Evolutionary conservation across 2,113 vertebrate genomes (phyloP), one percentile per base, ranked within the genome.

Genomic region (Erinaceus europaeus): DNA sequence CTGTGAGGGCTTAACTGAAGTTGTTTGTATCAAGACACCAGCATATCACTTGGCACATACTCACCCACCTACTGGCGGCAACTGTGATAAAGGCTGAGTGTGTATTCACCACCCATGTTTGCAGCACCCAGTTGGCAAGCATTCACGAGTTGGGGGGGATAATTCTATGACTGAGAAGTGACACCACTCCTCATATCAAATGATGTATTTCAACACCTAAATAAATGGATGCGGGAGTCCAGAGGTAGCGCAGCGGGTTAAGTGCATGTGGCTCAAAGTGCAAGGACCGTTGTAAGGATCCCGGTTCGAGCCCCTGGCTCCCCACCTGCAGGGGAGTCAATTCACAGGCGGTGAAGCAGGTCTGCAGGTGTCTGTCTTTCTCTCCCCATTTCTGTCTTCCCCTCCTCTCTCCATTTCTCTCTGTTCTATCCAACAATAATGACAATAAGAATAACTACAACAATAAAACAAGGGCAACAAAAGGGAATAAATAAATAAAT

Each of bases 1-100:
- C 34, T 86, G 42, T 76, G 84, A 89, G 23, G 62, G 89, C n/a
- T 86, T 64, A 65, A 91, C 61, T 71, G 11, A 76, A 69, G 67
- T 14, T 21, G 23, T 62, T 5, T 62, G 2, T n/a, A 27, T 12
- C 44, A 55, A 82, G 23, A n/a, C 38, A 42, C 0, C 0, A 62
- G 29, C 29, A 55, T 5, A 69, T 44, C 67, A 18, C 34, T 23
- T 64, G 48, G 38, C 38, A 79, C 1, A 5, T 32, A 52, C 21
- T 65, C 42, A 72, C 75, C 32, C 57, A 10, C 8, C 6, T 6
- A 12, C 27, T 55, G 15, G 83, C 2, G 74, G n/a, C n/a, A 57
- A 17, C 61, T 85, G 42, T 36, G 89, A 87, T 48, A 75, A 87
- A 46, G 8, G 61, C 20, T 72, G 68, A 84, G 53, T 38, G 20